Conservation (phyloP, 1,140 invertebrate species). For the Drosophila athabasca region DNA sequence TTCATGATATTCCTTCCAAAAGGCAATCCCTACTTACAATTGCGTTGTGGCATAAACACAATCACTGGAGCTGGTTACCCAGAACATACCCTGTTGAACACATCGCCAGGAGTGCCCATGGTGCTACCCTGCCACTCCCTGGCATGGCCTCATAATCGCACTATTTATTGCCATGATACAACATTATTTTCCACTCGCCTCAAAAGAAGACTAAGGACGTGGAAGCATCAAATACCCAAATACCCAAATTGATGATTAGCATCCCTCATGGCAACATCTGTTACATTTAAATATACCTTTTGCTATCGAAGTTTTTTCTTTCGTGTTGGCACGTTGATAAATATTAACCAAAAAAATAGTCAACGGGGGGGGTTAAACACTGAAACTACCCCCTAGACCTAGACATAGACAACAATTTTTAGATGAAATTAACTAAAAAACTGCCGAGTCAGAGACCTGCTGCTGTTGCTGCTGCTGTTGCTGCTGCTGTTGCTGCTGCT, state of each 20-base stretch:
- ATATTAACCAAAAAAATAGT: slow-evolving; percentile 48
- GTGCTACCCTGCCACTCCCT: too few relatives aligned
- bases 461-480: not conserved
- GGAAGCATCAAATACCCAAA: slow-evolving; percentile 9
- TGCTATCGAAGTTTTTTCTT: slow-evolving; percentile 31
- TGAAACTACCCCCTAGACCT: slow-evolving; percentile 60
- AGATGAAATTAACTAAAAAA: slow-evolving; percentile 65
- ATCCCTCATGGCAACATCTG: slow-evolving; percentile 81
- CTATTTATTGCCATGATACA: slow-evolving; percentile 83
- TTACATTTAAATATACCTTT: slow-evolving; percentile 77
- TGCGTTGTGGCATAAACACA: too few relatives aligned
- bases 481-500: slow-evolving; percentile 3
- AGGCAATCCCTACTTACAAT: too few relatives aligned
- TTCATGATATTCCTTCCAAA: too few relatives aligned
- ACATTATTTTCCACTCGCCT: slow-evolving; percentile 69
- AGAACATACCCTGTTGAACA: slow-evolving; percentile 9
- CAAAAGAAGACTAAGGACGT: slow-evolving; percentile 34
- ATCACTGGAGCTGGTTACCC: too few relatives aligned
- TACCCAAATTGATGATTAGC: slow-evolving; percentile 64
- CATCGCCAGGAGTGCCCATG: not conserved
- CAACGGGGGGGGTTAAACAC: slow-evolving; percentile 45
- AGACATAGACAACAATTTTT: slow-evolving; percentile 28
- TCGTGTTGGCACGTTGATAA: slow-evolving; percentile 47
- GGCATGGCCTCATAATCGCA: slow-evolving; percentile 57
- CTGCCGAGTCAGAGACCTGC: slow-evolving; percentile 57